These are phyloP conservation scores for Pristionchus mayeri DNA, from an alignment of 2,888 invertebrate species.

Conservation along the genomic window DNA sequence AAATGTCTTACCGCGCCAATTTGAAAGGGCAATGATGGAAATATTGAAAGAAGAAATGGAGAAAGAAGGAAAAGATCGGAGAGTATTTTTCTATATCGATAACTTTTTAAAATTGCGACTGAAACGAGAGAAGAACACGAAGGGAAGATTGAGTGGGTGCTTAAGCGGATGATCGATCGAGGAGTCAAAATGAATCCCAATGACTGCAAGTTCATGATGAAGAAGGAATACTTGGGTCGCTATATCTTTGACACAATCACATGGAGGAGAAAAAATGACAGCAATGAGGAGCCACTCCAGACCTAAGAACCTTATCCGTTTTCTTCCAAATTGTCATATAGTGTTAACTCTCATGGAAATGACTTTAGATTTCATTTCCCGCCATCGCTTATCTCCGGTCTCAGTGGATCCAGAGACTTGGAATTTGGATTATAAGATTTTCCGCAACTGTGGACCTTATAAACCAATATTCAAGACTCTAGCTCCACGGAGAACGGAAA, in stretches of 20 bases:
- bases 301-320: constrained; percentile 50
- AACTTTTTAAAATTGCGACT: constrained; percentile 55
- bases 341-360: no score
- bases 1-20: constrained; percentile 62
- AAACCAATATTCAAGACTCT: no score
- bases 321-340: no score
- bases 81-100: constrained; percentile 60
- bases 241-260: neutral
- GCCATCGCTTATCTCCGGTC: no score
- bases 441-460: no score
- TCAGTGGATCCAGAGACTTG: no score
- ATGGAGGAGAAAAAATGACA: constrained; percentile 51
- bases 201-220: constrained; percentile 50
- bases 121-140: constrained; percentile 37
- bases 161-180: neutral
- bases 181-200: constrained; percentile 44
- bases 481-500: no score
- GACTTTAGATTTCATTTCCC: no score
- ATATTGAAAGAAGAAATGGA: constrained; percentile 54
- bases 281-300: constrained; percentile 47
- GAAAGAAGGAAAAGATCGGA: constrained; percentile 3
- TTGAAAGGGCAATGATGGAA: constrained; percentile 64
- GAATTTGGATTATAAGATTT: no score
- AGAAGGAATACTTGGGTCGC: constrained; percentile 53
- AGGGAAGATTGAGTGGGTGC: neutral